Conservation (phyloP, 23 tunicate species). For the Halocynthia aurantium region DNA sequence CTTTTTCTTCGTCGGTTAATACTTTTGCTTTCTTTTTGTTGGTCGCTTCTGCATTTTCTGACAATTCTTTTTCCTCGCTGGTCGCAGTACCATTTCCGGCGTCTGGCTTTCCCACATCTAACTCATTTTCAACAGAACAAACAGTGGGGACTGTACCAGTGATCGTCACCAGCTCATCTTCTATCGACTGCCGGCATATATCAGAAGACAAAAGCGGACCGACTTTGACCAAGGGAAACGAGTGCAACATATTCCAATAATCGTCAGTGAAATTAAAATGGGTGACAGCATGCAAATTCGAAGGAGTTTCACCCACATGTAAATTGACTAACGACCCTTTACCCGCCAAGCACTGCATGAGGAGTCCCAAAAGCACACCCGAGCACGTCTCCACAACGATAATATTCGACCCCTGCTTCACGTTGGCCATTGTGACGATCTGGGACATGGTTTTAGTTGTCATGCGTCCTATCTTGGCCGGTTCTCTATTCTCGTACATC, state of each 20-base stretch:
- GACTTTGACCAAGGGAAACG: constrained; percentile 57
- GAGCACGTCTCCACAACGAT: constrained; percentile 81
- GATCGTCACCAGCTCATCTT: not conserved
- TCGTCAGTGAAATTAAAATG: constrained; percentile 63
- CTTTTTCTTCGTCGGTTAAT: constrained; percentile 55
- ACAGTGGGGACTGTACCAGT: not conserved
- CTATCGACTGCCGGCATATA: not conserved
- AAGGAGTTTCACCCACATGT: constrained; percentile 81
- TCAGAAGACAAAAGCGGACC: constrained; percentile 12
- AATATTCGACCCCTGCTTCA: constrained; percentile 62
- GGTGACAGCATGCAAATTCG: constrained; percentile 55
- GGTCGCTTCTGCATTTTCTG: not conserved
- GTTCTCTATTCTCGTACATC: constrained; percentile 78
- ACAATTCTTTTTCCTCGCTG: not conserved
- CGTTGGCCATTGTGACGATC: constrained; percentile 44
- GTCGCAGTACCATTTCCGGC: not conserved
- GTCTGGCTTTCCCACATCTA: not conserved
- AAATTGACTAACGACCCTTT: constrained; percentile 59
- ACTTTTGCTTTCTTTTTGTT: constrained; percentile 24
- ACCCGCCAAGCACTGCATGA: constrained; percentile 60
- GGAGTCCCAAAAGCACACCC: constrained; percentile 48
- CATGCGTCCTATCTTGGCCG: constrained; percentile 82
- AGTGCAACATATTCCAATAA: constrained; percentile 48
- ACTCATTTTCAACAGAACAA: not conserved
- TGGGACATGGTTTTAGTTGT: constrained; percentile 55